These are phyloP conservation scores for Nineta flava DNA, from an alignment of 2,888 invertebrate genomes.

Conservation along the genomic window DNA sequence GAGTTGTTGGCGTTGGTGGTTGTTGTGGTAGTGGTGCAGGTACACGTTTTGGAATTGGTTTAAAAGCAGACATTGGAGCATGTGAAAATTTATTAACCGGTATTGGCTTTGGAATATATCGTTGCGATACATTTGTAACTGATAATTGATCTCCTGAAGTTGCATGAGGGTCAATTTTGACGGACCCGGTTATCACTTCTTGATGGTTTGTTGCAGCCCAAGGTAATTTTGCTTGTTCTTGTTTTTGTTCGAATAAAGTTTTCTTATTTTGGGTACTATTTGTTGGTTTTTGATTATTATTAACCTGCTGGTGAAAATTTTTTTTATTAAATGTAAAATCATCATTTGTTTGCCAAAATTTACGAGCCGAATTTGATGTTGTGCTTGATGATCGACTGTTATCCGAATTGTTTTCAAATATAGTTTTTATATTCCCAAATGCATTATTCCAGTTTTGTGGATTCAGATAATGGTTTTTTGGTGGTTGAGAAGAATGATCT, in stretches of 20 bases:
- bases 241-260: constrained; percentile 26
- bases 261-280: constrained; percentile 20
- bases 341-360: constrained; percentile 47
- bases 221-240: constrained; percentile 24
- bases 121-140: constrained; percentile 24
- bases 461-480: constrained; percentile 12
- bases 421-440: constrained; percentile 68
- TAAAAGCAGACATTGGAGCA: constrained; percentile 61
- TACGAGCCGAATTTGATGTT: constrained; percentile 36
- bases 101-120: constrained; percentile 38
- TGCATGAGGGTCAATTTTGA: constrained; percentile 24
- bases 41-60: constrained; percentile 34
- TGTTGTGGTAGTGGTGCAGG: constrained; percentile 9
- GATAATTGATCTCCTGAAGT: constrained; percentile 11
- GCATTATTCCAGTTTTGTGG: constrained; percentile 62
- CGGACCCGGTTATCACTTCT: constrained; percentile 27
- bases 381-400: constrained; percentile 30
- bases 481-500: constrained; percentile 11
- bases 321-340: constrained; percentile 20
- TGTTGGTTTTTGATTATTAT: constrained; percentile 22
- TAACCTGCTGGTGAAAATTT: neutral
- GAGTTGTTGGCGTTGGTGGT: constrained; percentile 4
- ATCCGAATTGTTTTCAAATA: constrained; percentile 44
- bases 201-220: constrained; percentile 29
- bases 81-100: constrained; percentile 60